Percentiles rank a stretch among this genome's conserved stretches.
These are phyloP conservation scores for Diuraphis noxia DNA, from an alignment of 1,140 invertebrate species.

Conservation along the genomic window DNA sequence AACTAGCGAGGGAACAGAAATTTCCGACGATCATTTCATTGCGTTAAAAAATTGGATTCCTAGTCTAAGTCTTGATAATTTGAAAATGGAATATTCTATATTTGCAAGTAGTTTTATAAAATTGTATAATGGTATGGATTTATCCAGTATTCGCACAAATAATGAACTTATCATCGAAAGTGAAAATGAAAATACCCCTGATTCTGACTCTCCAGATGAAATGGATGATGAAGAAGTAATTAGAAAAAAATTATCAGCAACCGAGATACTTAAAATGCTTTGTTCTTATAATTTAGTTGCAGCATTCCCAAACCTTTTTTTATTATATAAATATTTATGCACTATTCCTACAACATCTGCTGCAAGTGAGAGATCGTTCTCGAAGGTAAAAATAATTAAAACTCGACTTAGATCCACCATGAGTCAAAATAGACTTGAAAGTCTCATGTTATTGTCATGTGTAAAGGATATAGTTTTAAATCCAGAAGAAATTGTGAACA, in stretches of 20 bases:
- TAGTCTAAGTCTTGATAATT: neutral
- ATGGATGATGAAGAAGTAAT: neutral
- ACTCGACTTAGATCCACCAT: neutral
- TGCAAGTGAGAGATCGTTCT: neutral
- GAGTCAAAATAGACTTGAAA: neutral
- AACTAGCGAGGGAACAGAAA: neutral
- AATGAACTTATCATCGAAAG: neutral
- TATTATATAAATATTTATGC: constrained; percentile 2
- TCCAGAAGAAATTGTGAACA: neutral
- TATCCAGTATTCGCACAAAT: neutral
- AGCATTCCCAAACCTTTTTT: neutral
- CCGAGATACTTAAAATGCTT: neutral
- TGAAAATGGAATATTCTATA: neutral
- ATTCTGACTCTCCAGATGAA: neutral
- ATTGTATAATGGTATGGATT: neutral
- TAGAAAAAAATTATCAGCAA: neutral
- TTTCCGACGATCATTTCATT: neutral
- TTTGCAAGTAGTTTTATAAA: neutral
- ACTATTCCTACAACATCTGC: neutral
- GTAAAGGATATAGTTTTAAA: neutral
- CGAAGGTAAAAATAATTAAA: neutral
- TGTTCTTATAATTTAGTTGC: neutral
- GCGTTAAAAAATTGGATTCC: neutral
- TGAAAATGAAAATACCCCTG: neutral
- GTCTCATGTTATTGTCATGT: neutral